phyloP scores from a whole-genome alignment of 2,888 invertebrate genomes.

The Cantharis nigra region DNA sequence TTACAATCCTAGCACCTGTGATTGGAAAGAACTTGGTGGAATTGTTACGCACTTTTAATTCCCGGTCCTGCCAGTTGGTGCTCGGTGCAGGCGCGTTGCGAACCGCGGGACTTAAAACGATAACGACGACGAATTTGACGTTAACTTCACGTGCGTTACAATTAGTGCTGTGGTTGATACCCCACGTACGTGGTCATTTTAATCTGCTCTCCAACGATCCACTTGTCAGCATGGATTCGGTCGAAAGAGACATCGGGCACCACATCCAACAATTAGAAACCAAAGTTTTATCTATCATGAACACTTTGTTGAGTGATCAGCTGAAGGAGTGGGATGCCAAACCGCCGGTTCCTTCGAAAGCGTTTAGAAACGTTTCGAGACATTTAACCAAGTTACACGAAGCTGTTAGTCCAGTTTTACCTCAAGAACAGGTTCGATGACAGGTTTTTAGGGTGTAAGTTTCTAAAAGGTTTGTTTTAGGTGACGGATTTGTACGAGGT shows the following conservation, averaged over 20 bases:
- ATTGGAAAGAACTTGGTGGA: constrained; percentile 87
- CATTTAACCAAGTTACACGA: constrained; percentile 91
- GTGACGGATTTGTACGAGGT: constrained; percentile 58
- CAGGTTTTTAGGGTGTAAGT: neutral
- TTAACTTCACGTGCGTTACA: constrained; percentile 83
- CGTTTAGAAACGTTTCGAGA: constrained; percentile 83
- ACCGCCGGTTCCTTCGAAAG: constrained; percentile 92
- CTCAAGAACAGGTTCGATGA: constrained; percentile 70
- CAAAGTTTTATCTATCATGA: constrained; percentile 90
- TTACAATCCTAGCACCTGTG: constrained; percentile 79
- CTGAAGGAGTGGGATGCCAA: constrained; percentile 90
- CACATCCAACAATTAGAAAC: constrained; percentile 92
- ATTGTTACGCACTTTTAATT: constrained; percentile 84
- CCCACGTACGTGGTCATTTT: constrained; percentile 72
- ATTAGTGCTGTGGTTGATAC: constrained; percentile 78
- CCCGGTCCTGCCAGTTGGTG: constrained; percentile 89
- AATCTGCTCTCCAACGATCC: constrained; percentile 62
- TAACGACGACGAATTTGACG: constrained; percentile 92
- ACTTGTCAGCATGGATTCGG: constrained; percentile 67
- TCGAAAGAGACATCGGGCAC: constrained; percentile 79
- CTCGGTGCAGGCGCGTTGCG: constrained; percentile 96
- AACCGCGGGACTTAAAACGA: constrained; percentile 91
- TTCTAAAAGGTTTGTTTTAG: constrained; percentile 38
- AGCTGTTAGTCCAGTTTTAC: constrained; percentile 84
- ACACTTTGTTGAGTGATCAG: constrained; percentile 80